Evolutionary conservation across 2,113 vertebrate species (phyloP).

Genomic region (Cephalophus harveyi): DNA sequence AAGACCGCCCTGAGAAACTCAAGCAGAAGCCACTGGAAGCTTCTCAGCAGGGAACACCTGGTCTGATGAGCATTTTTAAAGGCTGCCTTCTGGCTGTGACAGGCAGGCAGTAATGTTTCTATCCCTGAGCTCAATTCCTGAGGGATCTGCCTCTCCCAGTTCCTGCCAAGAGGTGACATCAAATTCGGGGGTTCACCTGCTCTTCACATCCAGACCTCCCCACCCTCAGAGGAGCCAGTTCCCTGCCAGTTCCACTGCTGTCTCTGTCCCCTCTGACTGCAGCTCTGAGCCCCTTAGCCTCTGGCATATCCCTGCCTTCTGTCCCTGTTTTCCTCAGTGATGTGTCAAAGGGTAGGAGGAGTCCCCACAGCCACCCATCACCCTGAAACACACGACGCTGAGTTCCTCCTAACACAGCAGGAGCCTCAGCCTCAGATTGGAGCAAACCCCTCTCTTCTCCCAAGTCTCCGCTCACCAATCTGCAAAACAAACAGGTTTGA

Average conservation of each 20-base stretch:
- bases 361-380: neutral
- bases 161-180: neutral
- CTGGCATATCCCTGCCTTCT: accelerated
- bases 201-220: neutral
- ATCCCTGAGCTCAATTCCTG: neutral
- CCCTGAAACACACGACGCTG: accelerated
- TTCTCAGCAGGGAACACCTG: neutral
- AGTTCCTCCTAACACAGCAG: neutral
- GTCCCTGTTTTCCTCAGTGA: neutral
- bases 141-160: neutral
- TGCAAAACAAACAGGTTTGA: accelerated
- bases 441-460: neutral
- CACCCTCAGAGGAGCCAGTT: accelerated
- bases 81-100: neutral
- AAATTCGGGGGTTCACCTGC: neutral
- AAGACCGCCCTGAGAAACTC: neutral
- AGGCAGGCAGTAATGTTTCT: neutral
- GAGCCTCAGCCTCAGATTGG: no score
- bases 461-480: neutral
- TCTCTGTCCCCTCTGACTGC: neutral
- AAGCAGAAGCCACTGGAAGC: neutral
- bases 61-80: neutral
- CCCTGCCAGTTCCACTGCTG: accelerated
- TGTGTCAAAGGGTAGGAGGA: accelerated
- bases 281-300: neutral